Conservation (phyloP, 2,888 invertebrate species). For the Phalera bucephala region DNA sequence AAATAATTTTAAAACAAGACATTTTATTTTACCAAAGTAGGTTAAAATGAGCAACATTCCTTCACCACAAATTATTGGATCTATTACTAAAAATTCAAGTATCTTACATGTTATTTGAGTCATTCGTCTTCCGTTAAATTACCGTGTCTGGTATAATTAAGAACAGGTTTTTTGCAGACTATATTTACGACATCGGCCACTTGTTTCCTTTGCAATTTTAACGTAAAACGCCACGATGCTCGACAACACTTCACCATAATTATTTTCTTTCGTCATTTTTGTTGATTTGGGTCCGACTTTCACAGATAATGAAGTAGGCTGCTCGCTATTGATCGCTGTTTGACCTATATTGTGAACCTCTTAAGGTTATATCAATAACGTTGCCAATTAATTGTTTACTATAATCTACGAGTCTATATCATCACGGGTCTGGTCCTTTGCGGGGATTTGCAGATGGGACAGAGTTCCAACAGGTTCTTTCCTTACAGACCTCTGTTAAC, state of each 20-base stretch:
- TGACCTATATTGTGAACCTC: neutral
- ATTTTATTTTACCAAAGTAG: too few relatives aligned
- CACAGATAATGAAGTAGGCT: conserved; percentile 25
- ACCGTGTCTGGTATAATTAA: conserved; percentile 8
- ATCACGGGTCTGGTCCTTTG: too few relatives aligned
- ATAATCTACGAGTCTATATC: neutral
- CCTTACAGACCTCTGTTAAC: too few relatives aligned
- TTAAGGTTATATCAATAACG: conserved; percentile 8
- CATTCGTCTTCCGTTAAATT: conserved; percentile 10
- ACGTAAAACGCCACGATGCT: conserved; percentile 44
- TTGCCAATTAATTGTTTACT: conserved; percentile 1
- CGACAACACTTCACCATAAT: conserved; percentile 37
- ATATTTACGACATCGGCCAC: conserved; percentile 22
- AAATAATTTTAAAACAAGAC: too few relatives aligned
- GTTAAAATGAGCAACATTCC: neutral
- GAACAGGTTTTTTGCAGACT: conserved; percentile 11
- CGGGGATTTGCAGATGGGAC: too few relatives aligned
- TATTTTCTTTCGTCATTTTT: conserved; percentile 28
- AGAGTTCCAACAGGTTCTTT: too few relatives aligned
- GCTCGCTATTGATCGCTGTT: neutral
- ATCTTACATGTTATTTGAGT: conserved; percentile 1
- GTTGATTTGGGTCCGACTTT: conserved; percentile 35
- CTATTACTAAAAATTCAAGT: neutral
- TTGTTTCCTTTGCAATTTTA: conserved; percentile 30
- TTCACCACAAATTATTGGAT: neutral